phyloP scores from a whole-genome alignment of 2,888 invertebrate species.

The Dromius quadrimaculatus region DNA sequence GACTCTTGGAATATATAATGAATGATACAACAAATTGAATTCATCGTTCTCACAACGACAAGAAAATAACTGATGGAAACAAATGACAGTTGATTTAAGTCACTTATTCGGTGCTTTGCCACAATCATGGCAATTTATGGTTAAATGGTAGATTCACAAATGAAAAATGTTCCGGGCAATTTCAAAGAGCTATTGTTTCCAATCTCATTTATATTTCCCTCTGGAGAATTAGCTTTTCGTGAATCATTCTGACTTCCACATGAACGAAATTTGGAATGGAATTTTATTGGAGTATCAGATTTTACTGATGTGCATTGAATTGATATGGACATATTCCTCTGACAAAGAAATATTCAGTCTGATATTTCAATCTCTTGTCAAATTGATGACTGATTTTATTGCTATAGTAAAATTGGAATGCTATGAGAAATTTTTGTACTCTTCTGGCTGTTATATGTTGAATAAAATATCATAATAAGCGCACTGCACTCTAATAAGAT shows the following conservation, averaged over 20 bases:
- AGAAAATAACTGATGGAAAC: background rate
- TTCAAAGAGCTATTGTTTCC: conserved; percentile 14
- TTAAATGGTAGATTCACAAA: background rate
- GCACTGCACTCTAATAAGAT: no score
- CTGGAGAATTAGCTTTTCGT: conserved; percentile 4
- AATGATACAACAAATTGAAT: background rate
- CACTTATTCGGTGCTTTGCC: background rate
- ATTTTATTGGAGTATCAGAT: background rate
- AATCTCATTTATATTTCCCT: conserved; percentile 27
- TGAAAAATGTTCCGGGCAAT: conserved; percentile 5
- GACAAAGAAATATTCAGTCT: no score
- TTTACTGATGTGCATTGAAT: background rate
- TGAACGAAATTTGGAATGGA: background rate
- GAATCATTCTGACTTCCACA: background rate
- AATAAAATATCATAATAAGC: no score
- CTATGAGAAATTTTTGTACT: no score
- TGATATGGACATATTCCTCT: background rate
- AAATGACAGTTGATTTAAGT: background rate
- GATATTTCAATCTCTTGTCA: no score
- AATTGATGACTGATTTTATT: no score
- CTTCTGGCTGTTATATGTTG: no score
- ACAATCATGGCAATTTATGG: conserved; percentile 2
- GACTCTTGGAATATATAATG: background rate
- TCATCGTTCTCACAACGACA: background rate
- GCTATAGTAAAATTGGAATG: no score